Evolutionary conservation across 1,140 invertebrate species (phyloP).

Genomic region (Neotoxoptera formosana): DNA sequence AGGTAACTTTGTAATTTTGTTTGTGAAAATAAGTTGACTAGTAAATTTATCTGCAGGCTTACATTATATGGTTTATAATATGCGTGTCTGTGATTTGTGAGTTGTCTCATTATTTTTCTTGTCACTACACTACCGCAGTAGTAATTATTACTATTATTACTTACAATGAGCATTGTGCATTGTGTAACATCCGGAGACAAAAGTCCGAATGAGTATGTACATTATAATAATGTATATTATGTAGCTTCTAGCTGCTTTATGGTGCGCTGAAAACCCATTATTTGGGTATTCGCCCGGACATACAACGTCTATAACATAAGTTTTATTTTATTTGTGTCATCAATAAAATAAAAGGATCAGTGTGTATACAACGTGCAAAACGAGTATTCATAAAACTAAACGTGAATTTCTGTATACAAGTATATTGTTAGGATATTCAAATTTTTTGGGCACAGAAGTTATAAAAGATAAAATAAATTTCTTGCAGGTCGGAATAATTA

Average conservation of each 20-base stretch:
- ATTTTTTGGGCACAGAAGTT: not conserved
- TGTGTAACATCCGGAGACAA: constrained; percentile 3
- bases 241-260: constrained; percentile 3
- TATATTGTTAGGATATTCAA: constrained; percentile 17
- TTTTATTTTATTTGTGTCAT: constrained; percentile 1
- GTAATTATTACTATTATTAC: constrained; percentile 15
- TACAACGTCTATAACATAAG: not conserved
- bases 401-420: not conserved
- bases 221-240: constrained; percentile 20
- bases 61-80: not conserved
- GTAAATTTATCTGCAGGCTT: not conserved
- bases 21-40: not conserved
- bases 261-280: not conserved
- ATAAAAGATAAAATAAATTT: not conserved
- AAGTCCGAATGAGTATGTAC: constrained; percentile 2
- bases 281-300: not conserved
- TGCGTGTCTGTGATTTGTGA: not conserved
- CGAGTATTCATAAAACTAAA: constrained; percentile 13
- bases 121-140: not conserved
- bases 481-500: not conserved
- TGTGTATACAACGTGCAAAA: not conserved
- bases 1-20: not conserved
- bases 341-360: not conserved
- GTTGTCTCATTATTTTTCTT: constrained; percentile 16
- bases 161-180: not conserved